These are phyloP conservation scores for Lagopus muta DNA, from an alignment of 2,113 vertebrate species.

Conservation along the genomic window DNA sequence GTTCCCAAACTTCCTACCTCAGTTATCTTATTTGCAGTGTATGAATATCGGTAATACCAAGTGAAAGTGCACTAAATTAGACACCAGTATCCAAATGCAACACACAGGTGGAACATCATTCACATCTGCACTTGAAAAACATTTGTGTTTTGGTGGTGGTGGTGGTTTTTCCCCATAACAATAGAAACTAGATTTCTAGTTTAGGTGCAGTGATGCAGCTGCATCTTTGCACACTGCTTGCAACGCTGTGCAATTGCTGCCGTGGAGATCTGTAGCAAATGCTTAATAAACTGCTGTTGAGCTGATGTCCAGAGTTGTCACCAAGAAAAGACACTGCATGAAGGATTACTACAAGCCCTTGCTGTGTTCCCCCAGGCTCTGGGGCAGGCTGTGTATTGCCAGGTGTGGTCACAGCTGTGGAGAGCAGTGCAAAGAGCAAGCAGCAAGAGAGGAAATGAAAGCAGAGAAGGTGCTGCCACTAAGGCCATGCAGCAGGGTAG, in stretches of 20 bases:
- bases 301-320: neutral
- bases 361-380: neutral
- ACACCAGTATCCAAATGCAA: neutral
- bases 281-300: neutral
- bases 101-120: neutral
- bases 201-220: neutral
- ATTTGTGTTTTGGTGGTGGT: neutral
- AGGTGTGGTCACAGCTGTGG: rapidly evolving
- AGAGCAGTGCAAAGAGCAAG: neutral
- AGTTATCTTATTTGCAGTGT: neutral
- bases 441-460: neutral
- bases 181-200: neutral
- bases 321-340: neutral
- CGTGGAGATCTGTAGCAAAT: neutral
- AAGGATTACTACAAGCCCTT: neutral
- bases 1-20: neutral
- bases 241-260: rapidly evolving
- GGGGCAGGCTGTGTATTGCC: rapidly evolving
- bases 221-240: rapidly evolving
- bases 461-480: neutral
- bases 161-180: neutral
- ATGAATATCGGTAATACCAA: neutral
- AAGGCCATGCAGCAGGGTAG: neutral
- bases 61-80: neutral
- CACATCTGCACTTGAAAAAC: neutral